Evolutionary conservation across 2,113 vertebrate genomes (phyloP).

Genomic region (Actenoides lindsayi): DNA sequence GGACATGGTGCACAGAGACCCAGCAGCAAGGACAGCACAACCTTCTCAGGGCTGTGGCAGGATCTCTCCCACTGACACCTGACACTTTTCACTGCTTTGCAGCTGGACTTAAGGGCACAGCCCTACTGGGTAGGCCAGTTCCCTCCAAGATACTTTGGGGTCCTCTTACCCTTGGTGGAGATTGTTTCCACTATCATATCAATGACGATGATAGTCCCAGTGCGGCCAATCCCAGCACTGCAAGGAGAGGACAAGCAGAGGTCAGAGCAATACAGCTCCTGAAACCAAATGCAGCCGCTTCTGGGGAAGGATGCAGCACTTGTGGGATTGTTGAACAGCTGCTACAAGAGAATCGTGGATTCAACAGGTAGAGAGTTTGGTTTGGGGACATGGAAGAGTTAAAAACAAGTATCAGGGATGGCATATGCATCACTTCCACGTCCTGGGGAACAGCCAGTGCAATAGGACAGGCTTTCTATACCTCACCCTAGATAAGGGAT

Average conservation of each 20-base stretch:
- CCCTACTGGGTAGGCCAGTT: neutral
- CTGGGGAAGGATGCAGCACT: neutral
- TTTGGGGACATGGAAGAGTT: neutral
- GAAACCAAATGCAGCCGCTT: neutral
- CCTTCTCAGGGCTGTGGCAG: neutral
- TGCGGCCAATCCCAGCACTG: slow-evolving; percentile 96
- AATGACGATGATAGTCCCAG: slow-evolving; percentile 94
- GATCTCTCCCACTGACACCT: neutral
- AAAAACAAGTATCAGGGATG: neutral
- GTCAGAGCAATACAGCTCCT: neutral
- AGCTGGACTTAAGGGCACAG: neutral
- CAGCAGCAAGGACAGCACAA: neutral
- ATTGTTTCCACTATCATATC: slow-evolving; percentile 94
- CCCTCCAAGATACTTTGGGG: neutral
- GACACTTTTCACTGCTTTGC: neutral
- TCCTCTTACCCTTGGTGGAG: slow-evolving; percentile 83
- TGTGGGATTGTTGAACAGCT: neutral
- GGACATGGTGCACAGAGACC: neutral
- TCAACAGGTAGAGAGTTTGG: neutral
- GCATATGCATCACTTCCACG: neutral
- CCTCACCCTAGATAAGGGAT: neutral
- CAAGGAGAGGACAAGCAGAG: slow-evolving; percentile 53
- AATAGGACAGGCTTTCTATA: neutral
- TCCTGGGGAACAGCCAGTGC: neutral
- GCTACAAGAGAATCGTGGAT: neutral